A percentile compares a stretch with the other conserved stretches of the same genome.
Evolutionary conservation across 2,113 vertebrate species (phyloP).

Genomic region (Lasiurus borealis): DNA sequence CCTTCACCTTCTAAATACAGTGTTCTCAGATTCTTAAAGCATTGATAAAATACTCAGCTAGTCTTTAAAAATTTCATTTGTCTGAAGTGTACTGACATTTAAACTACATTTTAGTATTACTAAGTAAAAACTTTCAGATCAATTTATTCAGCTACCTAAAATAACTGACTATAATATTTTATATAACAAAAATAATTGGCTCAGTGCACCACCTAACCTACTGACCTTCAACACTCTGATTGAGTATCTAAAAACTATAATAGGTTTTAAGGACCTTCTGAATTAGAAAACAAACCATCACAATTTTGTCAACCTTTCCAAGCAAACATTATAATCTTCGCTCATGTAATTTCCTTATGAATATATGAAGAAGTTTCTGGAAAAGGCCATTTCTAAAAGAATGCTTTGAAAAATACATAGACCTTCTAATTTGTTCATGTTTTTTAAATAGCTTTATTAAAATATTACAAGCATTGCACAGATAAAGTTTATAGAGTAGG

Average conservation of each 20-base stretch:
- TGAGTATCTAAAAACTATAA: neutral
- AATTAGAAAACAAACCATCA: neutral
- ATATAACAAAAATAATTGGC: neutral
- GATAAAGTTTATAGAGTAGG: neutral
- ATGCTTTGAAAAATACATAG: neutral
- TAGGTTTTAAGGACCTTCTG: neutral
- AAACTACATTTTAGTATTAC: neutral
- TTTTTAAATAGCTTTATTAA: neutral
- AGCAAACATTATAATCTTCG: neutral
- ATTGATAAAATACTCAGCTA: neutral
- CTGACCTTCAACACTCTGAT: neutral
- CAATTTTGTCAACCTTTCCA: neutral
- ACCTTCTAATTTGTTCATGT: neutral
- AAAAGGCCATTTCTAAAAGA: neutral
- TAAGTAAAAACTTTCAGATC: neutral
- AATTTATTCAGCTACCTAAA: constrained; percentile 27
- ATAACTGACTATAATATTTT: neutral
- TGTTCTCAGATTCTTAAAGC: neutral
- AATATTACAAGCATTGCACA: neutral
- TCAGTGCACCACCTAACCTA: neutral
- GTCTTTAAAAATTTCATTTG: neutral
- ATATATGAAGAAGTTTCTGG: neutral
- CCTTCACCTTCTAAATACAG: neutral
- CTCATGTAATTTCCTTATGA: neutral
- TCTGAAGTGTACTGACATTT: neutral